phyloP scores from a whole-genome alignment of 2,888 invertebrate species.

The Phrixothrix hirtus region DNA sequence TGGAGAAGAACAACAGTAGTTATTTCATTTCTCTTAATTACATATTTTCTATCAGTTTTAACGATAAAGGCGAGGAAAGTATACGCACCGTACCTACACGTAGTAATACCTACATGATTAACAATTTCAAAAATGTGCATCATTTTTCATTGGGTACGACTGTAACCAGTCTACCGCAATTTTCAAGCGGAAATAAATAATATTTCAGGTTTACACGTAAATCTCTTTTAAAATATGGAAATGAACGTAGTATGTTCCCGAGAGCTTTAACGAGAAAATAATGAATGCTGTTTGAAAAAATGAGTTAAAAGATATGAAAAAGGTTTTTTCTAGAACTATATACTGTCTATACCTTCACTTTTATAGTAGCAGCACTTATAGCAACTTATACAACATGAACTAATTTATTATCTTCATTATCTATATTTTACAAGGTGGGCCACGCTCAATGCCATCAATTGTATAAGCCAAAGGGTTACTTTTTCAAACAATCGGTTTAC shows the following conservation, averaged over 20 bases:
- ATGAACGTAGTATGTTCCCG: conserved; percentile 21
- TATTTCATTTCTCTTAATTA: conserved; percentile 6
- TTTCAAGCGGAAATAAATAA: conserved; percentile 39
- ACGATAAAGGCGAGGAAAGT: conserved; percentile 2
- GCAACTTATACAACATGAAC: no score
- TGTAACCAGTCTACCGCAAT: conserved; percentile 34
- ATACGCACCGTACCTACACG: no score
- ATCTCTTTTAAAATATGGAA: conserved; percentile 32
- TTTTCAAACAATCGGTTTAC: no score
- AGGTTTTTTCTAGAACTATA: no score
- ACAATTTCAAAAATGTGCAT: not conserved
- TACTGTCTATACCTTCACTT: no score
- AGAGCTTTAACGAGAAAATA: conserved; percentile 31
- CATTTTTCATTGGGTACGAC: conserved; percentile 12
- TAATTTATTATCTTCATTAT: no score
- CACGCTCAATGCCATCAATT: no score
- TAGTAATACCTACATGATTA: no score
- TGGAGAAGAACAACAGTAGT: conserved; percentile 20
- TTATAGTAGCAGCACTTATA: no score
- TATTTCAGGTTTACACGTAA: conserved; percentile 38
- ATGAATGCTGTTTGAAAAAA: conserved; percentile 24
- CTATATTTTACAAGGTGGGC: no score
- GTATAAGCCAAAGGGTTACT: no score
- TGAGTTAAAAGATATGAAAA: conserved; percentile 7
- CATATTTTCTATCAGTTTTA: conserved; percentile 1